Conservation (phyloP, 2,888 invertebrate species). For the Oscheius sp. region DNA sequence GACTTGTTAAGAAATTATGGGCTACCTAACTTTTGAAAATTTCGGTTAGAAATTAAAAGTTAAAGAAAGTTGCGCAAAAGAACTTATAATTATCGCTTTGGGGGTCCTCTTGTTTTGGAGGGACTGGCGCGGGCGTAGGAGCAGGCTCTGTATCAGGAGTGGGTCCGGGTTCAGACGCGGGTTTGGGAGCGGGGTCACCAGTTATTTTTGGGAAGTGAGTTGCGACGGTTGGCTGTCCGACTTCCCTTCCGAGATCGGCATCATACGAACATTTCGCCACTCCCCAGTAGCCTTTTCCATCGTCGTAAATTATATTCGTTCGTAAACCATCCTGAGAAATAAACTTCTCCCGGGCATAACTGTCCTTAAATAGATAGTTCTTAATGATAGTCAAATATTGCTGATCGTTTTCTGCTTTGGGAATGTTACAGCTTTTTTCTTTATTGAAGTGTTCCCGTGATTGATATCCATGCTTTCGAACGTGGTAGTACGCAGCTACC, state of each 20-base stretch:
- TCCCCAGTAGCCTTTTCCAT: neutral
- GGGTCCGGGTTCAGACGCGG: neutral
- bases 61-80: too few species aligned
- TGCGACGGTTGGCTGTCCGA: neutral
- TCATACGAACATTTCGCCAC: slow-evolving; percentile 2
- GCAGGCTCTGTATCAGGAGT: neutral
- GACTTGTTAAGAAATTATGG: neutral
- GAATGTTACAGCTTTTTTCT: neutral
- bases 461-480: neutral
- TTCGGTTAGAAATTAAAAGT: too few species aligned
- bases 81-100: too few species aligned
- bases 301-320: neutral
- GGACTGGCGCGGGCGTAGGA: neutral
- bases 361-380: neutral
- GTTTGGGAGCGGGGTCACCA: neutral
- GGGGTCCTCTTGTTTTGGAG: neutral
- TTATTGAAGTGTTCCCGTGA: neutral
- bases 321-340: slow-evolving; percentile 4
- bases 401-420: neutral
- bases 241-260: slow-evolving; percentile 5
- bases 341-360: neutral
- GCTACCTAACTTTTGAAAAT: too few species aligned
- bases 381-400: neutral
- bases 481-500: slow-evolving; percentile 6
- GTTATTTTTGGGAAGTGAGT: neutral